Evolutionary conservation across 2,888 invertebrate species (phyloP).

Genomic region (Caradrina clavipalpis): DNA sequence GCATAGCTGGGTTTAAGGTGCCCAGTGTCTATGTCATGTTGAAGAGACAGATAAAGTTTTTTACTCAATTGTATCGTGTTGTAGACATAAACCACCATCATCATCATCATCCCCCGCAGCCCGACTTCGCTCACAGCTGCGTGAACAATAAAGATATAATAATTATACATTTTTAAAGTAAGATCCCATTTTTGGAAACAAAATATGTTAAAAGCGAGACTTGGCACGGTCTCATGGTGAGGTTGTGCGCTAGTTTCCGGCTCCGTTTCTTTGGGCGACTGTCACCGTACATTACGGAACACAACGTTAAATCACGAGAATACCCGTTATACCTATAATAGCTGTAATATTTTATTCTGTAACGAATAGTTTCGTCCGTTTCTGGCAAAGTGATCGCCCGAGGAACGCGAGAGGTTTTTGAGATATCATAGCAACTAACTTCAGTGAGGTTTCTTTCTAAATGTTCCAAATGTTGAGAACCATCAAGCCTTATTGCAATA

Average conservation of each 20-base stretch:
- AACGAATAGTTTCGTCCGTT: slow-evolving; percentile 14
- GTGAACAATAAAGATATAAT: background rate
- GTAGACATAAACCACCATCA: too few species aligned
- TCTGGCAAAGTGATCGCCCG: background rate
- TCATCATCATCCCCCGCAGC: too few species aligned
- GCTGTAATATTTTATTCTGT: slow-evolving; percentile 37
- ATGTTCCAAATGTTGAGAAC: background rate
- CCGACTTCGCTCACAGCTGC: background rate
- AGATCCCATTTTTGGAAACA: slow-evolving; percentile 1
- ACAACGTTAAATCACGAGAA: slow-evolving; percentile 36
- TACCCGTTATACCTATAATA: slow-evolving; percentile 35
- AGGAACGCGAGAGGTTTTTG: background rate
- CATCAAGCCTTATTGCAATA: background rate
- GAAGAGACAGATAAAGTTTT: too few species aligned
- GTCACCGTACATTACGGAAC: slow-evolving; percentile 37
- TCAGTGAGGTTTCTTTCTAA: background rate
- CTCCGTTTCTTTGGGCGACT: slow-evolving; percentile 41
- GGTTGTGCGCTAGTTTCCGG: slow-evolving; percentile 34
- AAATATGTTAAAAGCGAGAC: slow-evolving; percentile 8
- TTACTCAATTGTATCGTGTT: too few species aligned
- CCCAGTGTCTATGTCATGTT: too few species aligned
- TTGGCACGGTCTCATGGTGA: slow-evolving; percentile 33
- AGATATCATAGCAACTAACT: background rate
- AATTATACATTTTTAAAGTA: slow-evolving; percentile 10
- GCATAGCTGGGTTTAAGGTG: too few species aligned